Evolutionary conservation across 2,888 invertebrate genomes (phyloP), one percentile per base, ranked within the genome.

Genomic region (Allophyes oxyacanthae): DNA sequence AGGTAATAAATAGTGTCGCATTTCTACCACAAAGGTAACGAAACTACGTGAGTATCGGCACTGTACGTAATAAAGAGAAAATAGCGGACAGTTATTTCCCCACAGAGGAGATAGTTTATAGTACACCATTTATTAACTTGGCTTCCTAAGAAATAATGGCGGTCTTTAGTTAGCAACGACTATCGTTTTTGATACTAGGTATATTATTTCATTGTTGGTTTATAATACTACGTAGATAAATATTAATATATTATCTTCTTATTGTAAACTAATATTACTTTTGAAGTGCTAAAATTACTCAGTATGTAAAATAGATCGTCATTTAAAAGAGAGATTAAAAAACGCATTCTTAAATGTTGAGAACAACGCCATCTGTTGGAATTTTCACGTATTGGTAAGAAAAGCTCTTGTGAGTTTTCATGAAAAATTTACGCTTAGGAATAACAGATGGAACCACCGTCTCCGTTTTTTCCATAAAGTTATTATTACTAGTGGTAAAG

Each of bases 281-380:
- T n/a, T n/a, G n/a, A n/a, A n/a, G n/a, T n/a, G n/a, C n/a, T n/a
- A n/a, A n/a, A n/a, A n/a, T n/a, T n/a, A n/a, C n/a, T n/a, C n/a
- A n/a, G n/a, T n/a, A n/a, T n/a, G n/a, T n/a, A n/a, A n/a, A n/a
- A n/a, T n/a, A n/a, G n/a, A n/a, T n/a, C 7, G 28, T 6, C 7
- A 6, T 28, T 28, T 7, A 13, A 37, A 6, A 26, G 1, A 3
- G 6, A n/a, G 5, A 9, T 32, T 1, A 28, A 28, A 32, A 32
- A n/a, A 1, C 15, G 1, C 6, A 0, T 48, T 52, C 26, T 1
- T 1, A 15, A 0, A 1, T 32, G 1, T 42, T 55, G 11, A 26
- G 20, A 30, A 58, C 53, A 74, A 42, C 66, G 77, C 77, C 74
- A 76, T 74, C 74, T 74, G 20, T 20, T 26, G n/a, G 30, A 33